Conservation (phyloP, 1,140 invertebrate genomes). For the Pantala flavescens region DNA sequence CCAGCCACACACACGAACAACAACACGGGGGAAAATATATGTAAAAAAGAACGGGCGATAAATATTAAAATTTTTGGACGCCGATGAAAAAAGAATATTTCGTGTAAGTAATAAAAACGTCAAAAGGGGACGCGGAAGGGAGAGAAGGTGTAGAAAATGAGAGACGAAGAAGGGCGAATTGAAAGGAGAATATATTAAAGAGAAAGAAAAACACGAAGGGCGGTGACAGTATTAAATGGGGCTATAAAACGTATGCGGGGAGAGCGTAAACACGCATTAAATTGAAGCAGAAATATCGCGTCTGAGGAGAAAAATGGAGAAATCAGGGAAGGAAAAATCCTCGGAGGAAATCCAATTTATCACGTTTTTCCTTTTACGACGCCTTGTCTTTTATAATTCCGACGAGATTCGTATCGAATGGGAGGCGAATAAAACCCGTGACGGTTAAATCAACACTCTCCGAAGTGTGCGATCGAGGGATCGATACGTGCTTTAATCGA, state of each 20-base stretch:
- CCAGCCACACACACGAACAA: background rate
- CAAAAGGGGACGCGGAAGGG: background rate
- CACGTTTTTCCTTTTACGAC: background rate
- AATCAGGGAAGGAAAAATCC: background rate
- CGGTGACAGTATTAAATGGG: background rate
- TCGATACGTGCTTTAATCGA: too few relatives aligned
- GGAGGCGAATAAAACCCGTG: too few relatives aligned
- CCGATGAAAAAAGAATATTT: background rate
- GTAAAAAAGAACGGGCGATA: background rate
- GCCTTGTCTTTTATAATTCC: background rate
- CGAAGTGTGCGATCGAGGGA: too few relatives aligned
- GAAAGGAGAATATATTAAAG: background rate
- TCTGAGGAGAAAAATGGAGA: too few relatives aligned
- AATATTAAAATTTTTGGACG: conserved; percentile 3
- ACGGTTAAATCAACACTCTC: too few relatives aligned
- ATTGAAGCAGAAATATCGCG: background rate
- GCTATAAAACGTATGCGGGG: background rate
- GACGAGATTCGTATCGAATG: background rate
- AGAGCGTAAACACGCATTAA: background rate
- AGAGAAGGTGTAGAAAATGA: background rate
- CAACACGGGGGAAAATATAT: background rate
- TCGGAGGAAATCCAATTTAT: background rate
- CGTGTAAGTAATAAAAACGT: background rate
- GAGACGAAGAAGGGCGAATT: background rate
- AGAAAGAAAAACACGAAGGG: background rate